Percentiles rank a stretch among this genome's conserved stretches.
Conservation (phyloP, 2,888 invertebrate species). For the Drosophila lacicola region DNA sequence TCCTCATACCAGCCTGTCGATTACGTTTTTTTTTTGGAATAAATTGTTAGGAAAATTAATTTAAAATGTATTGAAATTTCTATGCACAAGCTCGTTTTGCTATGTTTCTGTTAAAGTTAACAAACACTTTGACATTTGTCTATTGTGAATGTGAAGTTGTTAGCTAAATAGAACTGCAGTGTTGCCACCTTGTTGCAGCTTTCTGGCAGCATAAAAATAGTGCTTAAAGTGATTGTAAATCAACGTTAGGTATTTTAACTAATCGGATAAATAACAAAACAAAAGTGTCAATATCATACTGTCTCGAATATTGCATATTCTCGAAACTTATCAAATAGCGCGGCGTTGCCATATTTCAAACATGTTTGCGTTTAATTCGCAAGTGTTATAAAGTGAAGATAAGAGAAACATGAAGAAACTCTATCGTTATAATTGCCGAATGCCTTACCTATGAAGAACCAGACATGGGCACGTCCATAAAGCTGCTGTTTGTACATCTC, state of each 20-base stretch:
- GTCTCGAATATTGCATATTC: no score
- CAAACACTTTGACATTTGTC: neutral
- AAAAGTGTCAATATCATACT: no score
- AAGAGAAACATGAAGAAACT: no score
- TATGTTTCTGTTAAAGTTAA: neutral
- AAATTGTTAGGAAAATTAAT: neutral
- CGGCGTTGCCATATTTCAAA: no score
- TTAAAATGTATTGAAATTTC: no score
- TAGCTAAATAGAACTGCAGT: neutral
- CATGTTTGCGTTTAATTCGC: no score
- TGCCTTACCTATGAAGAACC: conserved; percentile 97
- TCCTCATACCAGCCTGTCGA: conserved; percentile 97
- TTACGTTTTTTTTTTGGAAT: neutral
- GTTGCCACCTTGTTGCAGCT: neutral
- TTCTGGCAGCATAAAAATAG: neutral
- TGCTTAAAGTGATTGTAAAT: neutral
- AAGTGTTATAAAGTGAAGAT: no score
- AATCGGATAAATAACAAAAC: no score
- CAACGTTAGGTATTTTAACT: no score
- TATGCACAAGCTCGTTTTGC: neutral
- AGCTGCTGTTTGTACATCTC: conserved; percentile 97
- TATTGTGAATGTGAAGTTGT: no score
- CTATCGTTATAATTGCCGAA: no score
- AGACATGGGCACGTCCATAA: conserved; percentile 98
- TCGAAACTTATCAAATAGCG: no score